A percentile compares a stretch with the other conserved stretches of the same genome.
These are phyloP conservation scores for Timandra comae DNA, from an alignment of 2,888 invertebrate genomes.

Conservation along the genomic window DNA sequence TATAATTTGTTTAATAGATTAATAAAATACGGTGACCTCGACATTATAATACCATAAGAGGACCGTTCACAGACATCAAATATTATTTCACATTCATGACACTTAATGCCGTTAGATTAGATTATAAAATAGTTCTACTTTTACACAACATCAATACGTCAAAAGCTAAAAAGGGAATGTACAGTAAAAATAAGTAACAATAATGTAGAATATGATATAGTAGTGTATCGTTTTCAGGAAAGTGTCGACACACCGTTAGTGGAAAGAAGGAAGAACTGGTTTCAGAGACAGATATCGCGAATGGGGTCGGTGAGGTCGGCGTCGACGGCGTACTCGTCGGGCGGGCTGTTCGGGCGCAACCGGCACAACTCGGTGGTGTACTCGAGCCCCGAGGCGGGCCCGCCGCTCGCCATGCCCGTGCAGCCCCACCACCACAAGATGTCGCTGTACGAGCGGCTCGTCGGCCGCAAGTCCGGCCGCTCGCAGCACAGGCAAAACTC, in stretches of 20 bases:
- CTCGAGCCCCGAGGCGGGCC: constrained; percentile 79
- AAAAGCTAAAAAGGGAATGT: too few relatives aligned
- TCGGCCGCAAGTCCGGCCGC: constrained; percentile 87
- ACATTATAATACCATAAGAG: too few relatives aligned
- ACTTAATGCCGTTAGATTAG: too few relatives aligned
- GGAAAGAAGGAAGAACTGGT: constrained; percentile 91
- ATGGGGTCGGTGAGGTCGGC: constrained; percentile 92
- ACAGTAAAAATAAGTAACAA: too few relatives aligned
- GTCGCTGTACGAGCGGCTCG: constrained; percentile 89
- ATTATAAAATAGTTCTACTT: too few relatives aligned
- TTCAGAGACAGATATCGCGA: constrained; percentile 88
- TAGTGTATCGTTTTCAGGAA: constrained; percentile 78
- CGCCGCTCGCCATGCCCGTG: constrained; percentile 49
- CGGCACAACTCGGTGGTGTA: constrained; percentile 87
- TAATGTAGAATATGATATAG: too few relatives aligned
- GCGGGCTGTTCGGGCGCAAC: constrained; percentile 83
- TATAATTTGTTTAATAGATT: too few relatives aligned
- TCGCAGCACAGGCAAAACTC: constrained; percentile 79
- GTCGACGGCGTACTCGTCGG: constrained; percentile 90
- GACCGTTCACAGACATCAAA: too few relatives aligned
- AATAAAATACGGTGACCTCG: too few relatives aligned
- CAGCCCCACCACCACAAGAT: constrained; percentile 78
- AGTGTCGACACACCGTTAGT: constrained; percentile 93
- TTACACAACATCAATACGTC: too few relatives aligned
- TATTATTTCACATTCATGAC: too few relatives aligned